These are phyloP conservation scores for Podilymbus podiceps DNA, from an alignment of 2,113 vertebrate genomes.

Conservation along the genomic window DNA sequence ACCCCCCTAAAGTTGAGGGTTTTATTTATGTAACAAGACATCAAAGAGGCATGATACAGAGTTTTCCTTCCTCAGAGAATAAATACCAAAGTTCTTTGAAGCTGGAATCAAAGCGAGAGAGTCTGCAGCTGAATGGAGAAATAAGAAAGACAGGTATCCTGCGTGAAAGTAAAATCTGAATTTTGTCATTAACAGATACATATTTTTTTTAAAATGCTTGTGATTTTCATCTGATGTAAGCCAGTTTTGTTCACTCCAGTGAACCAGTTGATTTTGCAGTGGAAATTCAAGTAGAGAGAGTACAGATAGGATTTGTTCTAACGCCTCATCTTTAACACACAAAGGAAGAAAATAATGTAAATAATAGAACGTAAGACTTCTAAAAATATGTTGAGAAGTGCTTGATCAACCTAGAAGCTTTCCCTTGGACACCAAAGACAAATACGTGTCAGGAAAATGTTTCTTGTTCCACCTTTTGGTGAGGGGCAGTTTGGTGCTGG, in stretches of 20 bases:
- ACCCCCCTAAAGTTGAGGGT: neutral
- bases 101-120: conserved; percentile 13
- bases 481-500: neutral
- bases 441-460: neutral
- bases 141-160: neutral
- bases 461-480: neutral
- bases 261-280: neutral
- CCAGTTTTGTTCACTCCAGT: neutral
- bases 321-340: neutral
- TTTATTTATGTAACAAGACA: neutral
- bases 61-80: neutral
- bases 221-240: neutral
- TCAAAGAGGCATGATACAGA: neutral
- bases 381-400: neutral
- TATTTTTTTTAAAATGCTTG: neutral
- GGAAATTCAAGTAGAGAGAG: neutral
- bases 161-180: neutral
- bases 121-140: neutral
- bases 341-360: neutral
- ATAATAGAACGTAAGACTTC: neutral
- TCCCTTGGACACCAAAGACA: neutral
- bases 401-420: neutral
- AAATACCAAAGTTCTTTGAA: conserved; percentile 41
- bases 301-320: neutral
- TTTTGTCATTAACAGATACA: neutral